Percentiles rank a stretch among this genome's conserved stretches.
phyloP scores from a whole-genome alignment of 2,888 invertebrate genomes.

The Cinara cedri region DNA sequence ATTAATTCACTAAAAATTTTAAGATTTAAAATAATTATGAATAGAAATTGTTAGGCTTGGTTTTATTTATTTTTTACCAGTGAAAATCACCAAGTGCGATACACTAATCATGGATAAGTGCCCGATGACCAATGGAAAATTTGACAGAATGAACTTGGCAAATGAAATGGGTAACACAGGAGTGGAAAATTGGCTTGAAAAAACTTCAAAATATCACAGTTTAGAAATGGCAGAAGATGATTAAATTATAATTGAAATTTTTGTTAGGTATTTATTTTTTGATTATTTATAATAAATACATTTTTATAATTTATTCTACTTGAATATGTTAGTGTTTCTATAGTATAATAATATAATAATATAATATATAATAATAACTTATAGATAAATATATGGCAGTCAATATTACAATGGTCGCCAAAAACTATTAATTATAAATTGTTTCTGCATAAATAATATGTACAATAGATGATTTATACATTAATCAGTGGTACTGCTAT shows the following conservation, averaged over 20 bases:
- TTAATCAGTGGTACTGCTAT: no score
- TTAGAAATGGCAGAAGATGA: conserved; percentile 72
- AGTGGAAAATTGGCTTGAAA: conserved; percentile 76
- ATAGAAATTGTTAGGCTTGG: conserved; percentile 39
- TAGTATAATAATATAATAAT: not conserved
- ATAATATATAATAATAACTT: no score
- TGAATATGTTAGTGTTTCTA: not conserved
- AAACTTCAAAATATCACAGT: conserved; percentile 78
- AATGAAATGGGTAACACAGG: conserved; percentile 71
- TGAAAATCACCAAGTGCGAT: conserved; percentile 61
- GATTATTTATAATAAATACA: conserved; percentile 4
- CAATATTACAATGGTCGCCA: no score
- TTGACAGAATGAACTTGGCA: conserved; percentile 73
- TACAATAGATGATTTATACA: no score
- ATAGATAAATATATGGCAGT: no score
- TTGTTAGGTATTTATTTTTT: conserved; percentile 4
- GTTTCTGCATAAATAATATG: no score
- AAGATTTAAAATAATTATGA: not conserved
- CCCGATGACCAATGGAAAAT: conserved; percentile 63
- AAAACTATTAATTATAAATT: no score
- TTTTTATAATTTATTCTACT: not conserved
- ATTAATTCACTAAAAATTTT: no score
- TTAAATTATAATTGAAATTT: conserved; percentile 5
- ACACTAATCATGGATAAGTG: conserved; percentile 60
- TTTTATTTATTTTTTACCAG: conserved; percentile 55